A percentile compares a stretch with the other conserved stretches of the same genome.
Evolutionary conservation across 1,140 invertebrate species (phyloP).

Genomic region (Lepidotrigona ventralis): DNA sequence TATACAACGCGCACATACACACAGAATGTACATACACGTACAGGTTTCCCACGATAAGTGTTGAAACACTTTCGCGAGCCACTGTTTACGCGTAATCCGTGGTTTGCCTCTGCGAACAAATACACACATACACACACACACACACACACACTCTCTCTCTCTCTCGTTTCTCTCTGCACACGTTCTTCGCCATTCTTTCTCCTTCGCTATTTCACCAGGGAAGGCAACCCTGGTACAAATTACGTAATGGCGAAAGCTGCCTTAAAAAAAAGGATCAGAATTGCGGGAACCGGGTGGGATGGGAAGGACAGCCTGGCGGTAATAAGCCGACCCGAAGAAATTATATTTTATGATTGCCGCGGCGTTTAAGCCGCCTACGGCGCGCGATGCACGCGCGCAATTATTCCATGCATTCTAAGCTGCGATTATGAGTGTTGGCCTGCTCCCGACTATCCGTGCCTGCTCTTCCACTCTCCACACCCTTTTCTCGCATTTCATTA

Average conservation of each 20-base stretch:
- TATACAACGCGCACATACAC: too few species aligned
- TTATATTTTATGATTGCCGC: conserved; percentile 72
- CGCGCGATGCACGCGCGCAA: conserved; percentile 62
- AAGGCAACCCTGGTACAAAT: conserved; percentile 22
- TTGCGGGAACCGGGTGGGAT: not conserved
- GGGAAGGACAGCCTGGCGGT: conserved; percentile 39
- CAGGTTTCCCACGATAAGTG: too few species aligned
- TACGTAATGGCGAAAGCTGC: conserved; percentile 50
- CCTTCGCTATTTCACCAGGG: conserved; percentile 15
- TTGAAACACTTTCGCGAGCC: too few species aligned
- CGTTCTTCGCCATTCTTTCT: conserved; percentile 10
- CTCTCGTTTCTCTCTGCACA: conserved; percentile 12
- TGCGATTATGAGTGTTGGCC: conserved; percentile 66
- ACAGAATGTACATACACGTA: too few species aligned
- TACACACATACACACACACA: too few species aligned
- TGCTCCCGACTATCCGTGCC: conserved; percentile 7
- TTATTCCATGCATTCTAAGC: conserved; percentile 74
- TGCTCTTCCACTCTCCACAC: not conserved
- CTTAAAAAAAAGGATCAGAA: conserved; percentile 36
- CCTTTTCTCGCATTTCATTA: conserved; percentile 44
- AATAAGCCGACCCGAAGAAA: conserved; percentile 66
- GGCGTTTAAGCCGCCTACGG: conserved; percentile 61
- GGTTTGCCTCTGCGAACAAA: too few species aligned
- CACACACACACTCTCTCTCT: too few species aligned
- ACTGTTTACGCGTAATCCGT: conserved; percentile 3